Conservation (phyloP, 1,140 invertebrate species). For the Drosophila aff. region DNA sequence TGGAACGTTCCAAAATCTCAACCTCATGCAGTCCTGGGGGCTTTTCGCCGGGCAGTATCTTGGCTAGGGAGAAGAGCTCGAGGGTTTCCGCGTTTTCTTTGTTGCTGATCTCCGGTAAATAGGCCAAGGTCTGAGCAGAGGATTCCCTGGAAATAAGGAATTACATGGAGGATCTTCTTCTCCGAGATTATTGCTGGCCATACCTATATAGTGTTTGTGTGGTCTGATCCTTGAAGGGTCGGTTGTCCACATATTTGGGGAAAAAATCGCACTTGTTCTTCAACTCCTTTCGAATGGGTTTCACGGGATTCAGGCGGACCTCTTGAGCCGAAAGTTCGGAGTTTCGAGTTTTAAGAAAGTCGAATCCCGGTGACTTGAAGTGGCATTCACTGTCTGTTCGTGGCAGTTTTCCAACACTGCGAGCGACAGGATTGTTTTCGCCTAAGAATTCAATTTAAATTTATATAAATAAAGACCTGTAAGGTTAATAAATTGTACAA, state of each 20-base stretch:
- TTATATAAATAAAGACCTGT: no score
- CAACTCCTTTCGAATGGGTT: slow-evolving; percentile 40
- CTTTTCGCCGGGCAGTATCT: slow-evolving; percentile 58
- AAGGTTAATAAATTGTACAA: background rate
- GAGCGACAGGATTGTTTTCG: background rate
- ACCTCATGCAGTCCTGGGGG: slow-evolving; percentile 78
- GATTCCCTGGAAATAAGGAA: slow-evolving; percentile 86
- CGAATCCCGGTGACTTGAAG: slow-evolving; percentile 53
- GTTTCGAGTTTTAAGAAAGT: slow-evolving; percentile 41
- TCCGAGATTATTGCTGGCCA: background rate
- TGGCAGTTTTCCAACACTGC: slow-evolving; percentile 44
- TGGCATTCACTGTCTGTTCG: slow-evolving; percentile 68
- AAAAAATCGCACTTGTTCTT: slow-evolving; percentile 68
- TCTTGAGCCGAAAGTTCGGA: slow-evolving; percentile 33
- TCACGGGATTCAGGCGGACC: slow-evolving; percentile 43
- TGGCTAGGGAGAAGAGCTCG: slow-evolving; percentile 72
- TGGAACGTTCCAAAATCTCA: slow-evolving; percentile 74
- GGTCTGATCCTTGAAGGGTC: slow-evolving; percentile 62
- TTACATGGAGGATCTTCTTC: no score
- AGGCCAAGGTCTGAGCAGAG: slow-evolving; percentile 91
- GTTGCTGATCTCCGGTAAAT: slow-evolving; percentile 86
- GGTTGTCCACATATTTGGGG: slow-evolving; percentile 48
- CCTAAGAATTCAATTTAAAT: background rate
- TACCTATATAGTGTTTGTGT: slow-evolving; percentile 79
- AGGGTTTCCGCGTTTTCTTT: slow-evolving; percentile 50